Conservation (phyloP, 2,113 vertebrate genomes). For the Pholis gunnellus region DNA sequence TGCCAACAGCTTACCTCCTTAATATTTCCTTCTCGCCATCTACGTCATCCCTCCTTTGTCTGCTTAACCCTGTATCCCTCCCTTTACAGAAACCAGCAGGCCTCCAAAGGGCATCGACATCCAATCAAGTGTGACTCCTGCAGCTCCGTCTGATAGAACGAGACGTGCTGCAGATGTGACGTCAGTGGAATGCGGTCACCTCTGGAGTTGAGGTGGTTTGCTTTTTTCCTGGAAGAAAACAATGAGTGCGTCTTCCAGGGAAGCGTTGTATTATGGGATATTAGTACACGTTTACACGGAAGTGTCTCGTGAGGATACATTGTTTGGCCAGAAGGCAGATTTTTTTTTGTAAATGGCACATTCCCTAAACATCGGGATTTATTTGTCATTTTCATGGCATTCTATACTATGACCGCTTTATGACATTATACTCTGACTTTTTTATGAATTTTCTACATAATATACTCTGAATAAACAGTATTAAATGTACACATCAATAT, state of each 20-base stretch:
- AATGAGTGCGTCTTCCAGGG: neutral
- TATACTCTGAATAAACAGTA: no score
- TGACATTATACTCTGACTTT: no score
- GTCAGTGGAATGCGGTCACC: slow-evolving; percentile 3
- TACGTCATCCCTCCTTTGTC: neutral
- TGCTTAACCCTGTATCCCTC: neutral
- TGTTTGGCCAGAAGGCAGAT: neutral
- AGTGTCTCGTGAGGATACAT: neutral
- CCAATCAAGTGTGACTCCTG: neutral
- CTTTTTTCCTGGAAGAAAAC: slow-evolving; percentile 20
- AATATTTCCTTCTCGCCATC: neutral
- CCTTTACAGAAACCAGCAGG: neutral
- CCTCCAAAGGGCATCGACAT: neutral
- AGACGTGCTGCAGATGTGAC: slow-evolving; percentile 11
- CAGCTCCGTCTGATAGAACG: neutral
- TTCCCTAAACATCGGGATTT: neutral
- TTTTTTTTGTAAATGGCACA: neutral
- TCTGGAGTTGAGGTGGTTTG: neutral
- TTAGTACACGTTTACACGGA: neutral
- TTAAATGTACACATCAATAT: no score
- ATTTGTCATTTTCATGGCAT: no score
- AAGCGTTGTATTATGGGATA: neutral
- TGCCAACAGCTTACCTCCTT: neutral
- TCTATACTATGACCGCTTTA: no score
- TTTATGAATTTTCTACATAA: no score